These are phyloP conservation scores for Micoletzkya japonica DNA, from an alignment of 2,888 invertebrate genomes.

Conservation along the genomic window DNA sequence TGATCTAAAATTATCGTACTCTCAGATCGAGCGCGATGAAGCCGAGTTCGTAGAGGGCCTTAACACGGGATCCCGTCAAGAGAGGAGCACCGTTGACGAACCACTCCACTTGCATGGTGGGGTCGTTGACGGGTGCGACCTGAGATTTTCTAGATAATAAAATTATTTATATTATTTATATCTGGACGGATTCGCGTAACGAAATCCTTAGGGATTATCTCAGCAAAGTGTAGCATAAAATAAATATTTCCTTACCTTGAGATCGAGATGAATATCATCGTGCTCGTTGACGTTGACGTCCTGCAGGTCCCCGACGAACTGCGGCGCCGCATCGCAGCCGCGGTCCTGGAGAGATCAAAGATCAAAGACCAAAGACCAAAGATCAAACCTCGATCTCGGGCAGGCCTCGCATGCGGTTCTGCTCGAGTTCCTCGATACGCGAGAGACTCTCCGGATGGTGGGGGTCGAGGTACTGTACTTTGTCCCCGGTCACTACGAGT, in stretches of 20 bases:
- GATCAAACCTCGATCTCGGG: constrained; percentile 34
- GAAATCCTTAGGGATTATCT: background rate
- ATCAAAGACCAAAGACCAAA: background rate
- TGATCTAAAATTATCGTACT: no score
- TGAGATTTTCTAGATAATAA: constrained; percentile 27
- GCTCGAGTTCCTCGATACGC: constrained; percentile 79
- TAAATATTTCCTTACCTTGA: constrained; percentile 38
- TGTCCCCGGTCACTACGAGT: constrained; percentile 55
- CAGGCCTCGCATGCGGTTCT: constrained; percentile 49
- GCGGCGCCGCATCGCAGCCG: constrained; percentile 58
- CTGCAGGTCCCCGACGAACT: constrained; percentile 57
- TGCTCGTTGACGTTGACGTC: constrained; percentile 56
- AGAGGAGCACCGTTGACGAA: constrained; percentile 91
- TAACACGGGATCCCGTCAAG: constrained; percentile 67
- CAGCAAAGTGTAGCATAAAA: background rate
- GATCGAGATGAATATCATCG: constrained; percentile 58
- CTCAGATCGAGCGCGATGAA: constrained; percentile 71
- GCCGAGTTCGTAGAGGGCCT: constrained; percentile 76
- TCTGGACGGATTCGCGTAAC: background rate
- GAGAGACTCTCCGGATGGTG: constrained; percentile 75
- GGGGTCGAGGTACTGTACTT: constrained; percentile 76
- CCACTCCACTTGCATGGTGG: constrained; percentile 98
- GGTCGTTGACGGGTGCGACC: constrained; percentile 92
- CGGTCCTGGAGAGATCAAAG: constrained; percentile 37
- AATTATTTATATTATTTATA: background rate